Base-by-base conservation (phyloP, 2,113 vertebrate genomes). In the Serinus canaria region DNA sequence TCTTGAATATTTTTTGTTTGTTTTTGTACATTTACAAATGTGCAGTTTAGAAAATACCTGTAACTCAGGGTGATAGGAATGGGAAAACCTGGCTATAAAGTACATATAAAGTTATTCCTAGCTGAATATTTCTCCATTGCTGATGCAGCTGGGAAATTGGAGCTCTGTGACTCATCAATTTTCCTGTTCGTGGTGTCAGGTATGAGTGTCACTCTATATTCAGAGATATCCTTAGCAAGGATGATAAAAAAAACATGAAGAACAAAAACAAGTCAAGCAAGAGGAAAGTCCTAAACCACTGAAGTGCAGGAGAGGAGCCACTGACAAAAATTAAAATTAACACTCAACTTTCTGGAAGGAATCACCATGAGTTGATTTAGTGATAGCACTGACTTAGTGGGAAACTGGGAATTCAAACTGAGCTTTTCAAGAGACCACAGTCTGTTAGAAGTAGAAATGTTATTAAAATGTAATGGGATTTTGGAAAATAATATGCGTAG, bases 81-180 rank as follows among this genome's bases (percentile, higher is more conserved):
- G 18, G 22, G 30, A 21, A 62, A 90, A 93, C 20, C 35, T 74
- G 60, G 66, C 76, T 83, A 7, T 44, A 49, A 90, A 80, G 13
- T 24, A 10, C 12, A 12, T 2, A 39, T 11, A 39, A 39, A 39
- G 33, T 37, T 95, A 78, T 74, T 90, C 76, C 88, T 67, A 68
- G 43, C 35, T 86, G 73, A 28, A 22, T 90, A 81, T 88, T 92
- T 83, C 64, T 66, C 58, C 18, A 25, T 18, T 3, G 0, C 35
- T 64, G 79, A 66, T 90, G 85, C 63, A 86, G 46, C 44, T 75
- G 72, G 59, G 92, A 80, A 88, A 83, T 41, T 49, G 10, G 35
- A 90, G 52, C 9, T 56, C 81, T 94, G 72, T 95, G 92, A 96
- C 85, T 96, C 93, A 94, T 83, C 94, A 81, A 3, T 90, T 96